Evolutionary conservation across 1,140 invertebrate genomes (phyloP).

Genomic region (Drosophila saltans): DNA sequence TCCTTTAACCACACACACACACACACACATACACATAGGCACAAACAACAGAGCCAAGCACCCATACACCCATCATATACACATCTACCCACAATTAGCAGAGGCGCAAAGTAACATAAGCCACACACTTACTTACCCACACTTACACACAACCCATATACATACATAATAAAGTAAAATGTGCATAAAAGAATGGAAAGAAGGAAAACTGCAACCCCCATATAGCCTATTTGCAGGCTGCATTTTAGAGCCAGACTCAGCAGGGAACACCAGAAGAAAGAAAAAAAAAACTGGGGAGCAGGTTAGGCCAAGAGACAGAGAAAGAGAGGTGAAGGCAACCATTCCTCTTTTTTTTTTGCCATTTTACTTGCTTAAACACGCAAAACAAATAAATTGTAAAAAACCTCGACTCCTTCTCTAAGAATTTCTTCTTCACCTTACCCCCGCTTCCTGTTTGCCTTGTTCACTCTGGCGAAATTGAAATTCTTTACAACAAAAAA

Average conservation of each 20-base stretch:
- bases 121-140: conserved; percentile 4
- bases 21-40: no score
- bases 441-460: conserved; percentile 11
- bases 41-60: no score
- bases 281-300: not conserved
- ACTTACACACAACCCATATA: not conserved
- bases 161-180: conserved; percentile 13
- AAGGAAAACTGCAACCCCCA: not conserved
- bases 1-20: not conserved
- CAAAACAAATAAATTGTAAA: conserved; percentile 60
- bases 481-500: conserved; percentile 49
- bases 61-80: not conserved
- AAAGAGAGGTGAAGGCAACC: conserved; percentile 5
- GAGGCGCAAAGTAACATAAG: conserved; percentile 12
- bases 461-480: conserved; percentile 53
- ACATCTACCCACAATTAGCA: conserved; percentile 1
- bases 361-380: conserved; percentile 26
- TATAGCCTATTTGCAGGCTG: conserved; percentile 10
- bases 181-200: conserved; percentile 7
- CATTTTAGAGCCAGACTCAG: conserved; percentile 8
- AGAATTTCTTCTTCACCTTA: not conserved
- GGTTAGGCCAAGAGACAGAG: not conserved
- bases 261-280: not conserved
- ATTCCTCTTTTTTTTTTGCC: not conserved
- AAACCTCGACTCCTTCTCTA: conserved; percentile 31